phyloP scores from a whole-genome alignment of 2,888 invertebrate species.

The Caenorhabditis angaria region DNA sequence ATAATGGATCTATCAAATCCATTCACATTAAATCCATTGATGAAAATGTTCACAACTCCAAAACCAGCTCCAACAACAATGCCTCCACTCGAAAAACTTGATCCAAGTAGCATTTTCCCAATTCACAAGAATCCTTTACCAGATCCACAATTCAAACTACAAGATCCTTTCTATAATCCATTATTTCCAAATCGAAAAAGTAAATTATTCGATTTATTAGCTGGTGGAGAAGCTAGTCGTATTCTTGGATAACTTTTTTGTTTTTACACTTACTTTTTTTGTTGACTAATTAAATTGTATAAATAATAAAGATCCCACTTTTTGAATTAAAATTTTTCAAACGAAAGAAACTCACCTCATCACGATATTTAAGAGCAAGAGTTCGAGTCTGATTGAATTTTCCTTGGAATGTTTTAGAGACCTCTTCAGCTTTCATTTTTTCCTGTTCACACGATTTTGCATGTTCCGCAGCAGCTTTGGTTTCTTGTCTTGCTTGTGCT shows the following conservation, averaged over 20 bases:
- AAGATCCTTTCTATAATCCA: slow-evolving; percentile 67
- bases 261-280: slow-evolving; percentile 7
- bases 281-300: slow-evolving; percentile 14
- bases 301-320: not conserved
- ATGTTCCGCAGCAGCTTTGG: slow-evolving; percentile 7
- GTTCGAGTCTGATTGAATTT: slow-evolving; percentile 38
- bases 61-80: slow-evolving; percentile 1
- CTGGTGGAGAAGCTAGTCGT: slow-evolving; percentile 54
- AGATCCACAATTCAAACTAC: slow-evolving; percentile 51
- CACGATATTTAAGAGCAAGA: slow-evolving; percentile 44
- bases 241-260: slow-evolving; percentile 41
- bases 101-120: slow-evolving; percentile 16
- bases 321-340: not conserved
- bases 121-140: slow-evolving; percentile 28
- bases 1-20: slow-evolving; percentile 52
- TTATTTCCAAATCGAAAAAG: slow-evolving; percentile 59
- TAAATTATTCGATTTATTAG: slow-evolving; percentile 59
- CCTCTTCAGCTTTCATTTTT: slow-evolving; percentile 14
- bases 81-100: slow-evolving; percentile 24
- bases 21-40: slow-evolving; percentile 62
- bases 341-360: slow-evolving; percentile 28
- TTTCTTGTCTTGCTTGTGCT: slow-evolving; percentile 20
- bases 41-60: slow-evolving; percentile 62
- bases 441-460: slow-evolving; percentile 9
- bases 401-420: not conserved